Evolutionary conservation across 2,113 vertebrate species (phyloP).

Genomic region (Lates calcarifer): DNA sequence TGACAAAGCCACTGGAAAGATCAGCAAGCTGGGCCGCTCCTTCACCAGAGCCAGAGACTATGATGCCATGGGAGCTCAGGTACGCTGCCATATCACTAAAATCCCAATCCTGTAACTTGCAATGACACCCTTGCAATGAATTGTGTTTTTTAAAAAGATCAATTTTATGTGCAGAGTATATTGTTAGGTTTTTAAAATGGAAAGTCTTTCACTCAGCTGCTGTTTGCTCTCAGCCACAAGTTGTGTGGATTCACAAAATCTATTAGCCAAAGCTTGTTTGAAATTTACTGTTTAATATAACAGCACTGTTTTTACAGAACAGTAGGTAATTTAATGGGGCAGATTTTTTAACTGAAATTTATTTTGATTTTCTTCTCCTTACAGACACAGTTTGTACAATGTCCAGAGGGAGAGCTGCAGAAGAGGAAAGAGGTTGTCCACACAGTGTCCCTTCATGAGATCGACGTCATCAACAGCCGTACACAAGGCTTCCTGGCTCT

Average conservation of each 20-base stretch:
- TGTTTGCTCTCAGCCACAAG: background rate
- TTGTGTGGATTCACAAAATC: background rate
- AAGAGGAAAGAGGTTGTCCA: conserved; percentile 96
- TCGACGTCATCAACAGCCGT: conserved; percentile 96
- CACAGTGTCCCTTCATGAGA: conserved; percentile 94
- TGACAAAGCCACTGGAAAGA: conserved; percentile 95
- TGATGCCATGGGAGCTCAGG: conserved; percentile 95
- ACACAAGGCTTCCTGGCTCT: conserved; percentile 96
- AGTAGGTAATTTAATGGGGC: background rate
- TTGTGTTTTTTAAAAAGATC: background rate
- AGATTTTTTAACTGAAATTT: background rate
- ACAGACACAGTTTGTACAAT: conserved; percentile 96
- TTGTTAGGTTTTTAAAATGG: background rate
- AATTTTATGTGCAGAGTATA: background rate
- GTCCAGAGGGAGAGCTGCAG: conserved; percentile 95
- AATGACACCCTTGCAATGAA: no score
- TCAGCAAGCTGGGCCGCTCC: conserved; percentile 92
- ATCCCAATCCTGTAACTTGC: no score
- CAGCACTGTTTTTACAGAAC: background rate
- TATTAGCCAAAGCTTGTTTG: background rate
- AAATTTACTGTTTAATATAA: background rate
- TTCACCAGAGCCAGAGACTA: conserved; percentile 95
- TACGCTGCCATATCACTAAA: conserved; percentile 49
- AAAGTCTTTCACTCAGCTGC: background rate
- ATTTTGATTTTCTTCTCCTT: background rate